These are phyloP conservation scores for Ophiothrix spiculata DNA, from an alignment of 35 echinoderm and acorn worm species.

Conservation along the genomic window DNA sequence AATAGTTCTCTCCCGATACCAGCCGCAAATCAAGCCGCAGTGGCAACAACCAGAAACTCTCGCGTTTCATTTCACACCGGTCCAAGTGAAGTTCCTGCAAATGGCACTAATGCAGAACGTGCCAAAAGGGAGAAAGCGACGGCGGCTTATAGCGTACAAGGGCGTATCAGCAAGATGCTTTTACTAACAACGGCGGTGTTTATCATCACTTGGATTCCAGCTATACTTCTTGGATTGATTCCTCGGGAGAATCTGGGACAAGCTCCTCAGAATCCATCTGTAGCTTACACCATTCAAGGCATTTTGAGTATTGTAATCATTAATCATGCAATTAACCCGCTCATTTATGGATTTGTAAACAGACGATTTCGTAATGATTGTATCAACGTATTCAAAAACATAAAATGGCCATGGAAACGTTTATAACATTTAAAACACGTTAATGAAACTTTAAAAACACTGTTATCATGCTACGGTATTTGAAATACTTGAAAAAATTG, in stretches of 20 bases:
- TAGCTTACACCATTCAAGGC: not conserved
- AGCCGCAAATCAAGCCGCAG: not conserved
- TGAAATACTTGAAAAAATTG: too few relatives aligned
- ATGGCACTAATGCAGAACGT: not conserved
- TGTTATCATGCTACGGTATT: too few relatives aligned
- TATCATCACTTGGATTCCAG: conserved; percentile 20
- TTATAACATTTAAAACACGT: not conserved
- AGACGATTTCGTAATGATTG: conserved; percentile 24
- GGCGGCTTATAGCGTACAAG: not conserved
- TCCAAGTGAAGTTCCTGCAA: not conserved
- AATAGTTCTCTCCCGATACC: too few relatives aligned
- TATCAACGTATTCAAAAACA: not conserved
- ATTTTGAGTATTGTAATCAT: not conserved
- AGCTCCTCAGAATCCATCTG: not conserved
- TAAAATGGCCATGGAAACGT: conserved; percentile 1
- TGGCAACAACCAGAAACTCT: too few relatives aligned
- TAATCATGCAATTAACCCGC: conserved; percentile 10
- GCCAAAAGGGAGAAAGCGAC: not conserved
- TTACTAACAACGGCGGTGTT: conserved; percentile 39
- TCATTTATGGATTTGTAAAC: conserved; percentile 17
- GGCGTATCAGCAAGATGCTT: conserved; percentile 49
- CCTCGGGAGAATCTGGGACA: not conserved
- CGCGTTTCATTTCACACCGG: too few relatives aligned
- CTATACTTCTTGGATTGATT: not conserved
- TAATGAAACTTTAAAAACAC: too few relatives aligned